Base-by-base conservation (phyloP, 1,140 invertebrate genomes). In the Megalopta genalis region DNA sequence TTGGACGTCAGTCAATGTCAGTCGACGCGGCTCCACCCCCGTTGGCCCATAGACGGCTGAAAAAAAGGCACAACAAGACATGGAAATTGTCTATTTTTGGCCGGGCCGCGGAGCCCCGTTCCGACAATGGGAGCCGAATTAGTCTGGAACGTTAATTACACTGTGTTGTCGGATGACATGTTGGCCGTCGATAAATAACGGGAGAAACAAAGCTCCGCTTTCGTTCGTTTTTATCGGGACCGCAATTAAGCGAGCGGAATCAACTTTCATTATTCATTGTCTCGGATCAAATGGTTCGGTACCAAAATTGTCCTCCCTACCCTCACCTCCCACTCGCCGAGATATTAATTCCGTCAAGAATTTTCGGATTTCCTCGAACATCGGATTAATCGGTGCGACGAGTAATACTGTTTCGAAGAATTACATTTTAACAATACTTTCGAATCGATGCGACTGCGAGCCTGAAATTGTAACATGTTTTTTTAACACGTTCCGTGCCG, bases 1-100 rank as follows among this genome's bases (percentile, higher is more conserved):
- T 89, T 77, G 75, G 69, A 82, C 82, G 90, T 90, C 89, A 89
- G 89, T 90, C 89, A 90, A 89, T 82, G 89, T 91, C 89, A 86
- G 75, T 75, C 68, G 59, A 37, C 77, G 79, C 80, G 52, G 67
- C 68, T 77, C 77, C 83, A 71, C 71, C 81, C 81, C 74, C 71
- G 70, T 42, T 77, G 63, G 63, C 21, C 77, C 65, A 77, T 23
- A 39, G 76, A 57, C 57, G 75, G 39, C n/a, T 54, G 27, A 60
- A 76, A 75, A 79, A 82, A 77, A 59, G 71, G 66, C 60, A n/a
- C 73, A 83, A 78, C 82, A 82, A 85, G 84, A 83, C 72, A 86
- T 39, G 66, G 42, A 86, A 86, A 86, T 85, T 76, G 83, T 86
- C 82, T 85, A 86, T 86, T 65, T 75, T 85, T 67, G 76, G 39